These are phyloP conservation scores for Coluber constrictor DNA, from an alignment of 2,797 vertebrate genomes.

Conservation along the genomic window DNA sequence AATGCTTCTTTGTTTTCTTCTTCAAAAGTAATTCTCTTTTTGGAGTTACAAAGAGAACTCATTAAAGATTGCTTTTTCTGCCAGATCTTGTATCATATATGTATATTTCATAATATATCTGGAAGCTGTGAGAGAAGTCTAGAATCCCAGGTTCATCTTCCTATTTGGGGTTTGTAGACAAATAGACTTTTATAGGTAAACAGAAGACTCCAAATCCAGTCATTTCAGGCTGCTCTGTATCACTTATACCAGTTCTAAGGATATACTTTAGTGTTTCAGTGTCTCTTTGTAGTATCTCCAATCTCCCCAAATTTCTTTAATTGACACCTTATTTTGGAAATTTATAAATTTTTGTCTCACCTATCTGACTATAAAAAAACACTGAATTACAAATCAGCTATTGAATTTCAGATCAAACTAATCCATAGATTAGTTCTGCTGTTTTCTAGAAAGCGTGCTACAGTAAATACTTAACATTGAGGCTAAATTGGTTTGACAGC, in stretches of 20 bases:
- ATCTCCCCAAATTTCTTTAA: neutral
- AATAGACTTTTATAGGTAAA: neutral
- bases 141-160: neutral
- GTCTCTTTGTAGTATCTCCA: neutral
- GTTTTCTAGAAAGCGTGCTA: conserved; percentile 15
- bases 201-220: neutral
- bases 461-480: neutral
- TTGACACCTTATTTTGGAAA: neutral
- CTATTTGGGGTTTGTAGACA: neutral
- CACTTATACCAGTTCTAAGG: neutral
- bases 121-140: neutral
- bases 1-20: neutral
- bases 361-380: neutral
- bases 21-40: neutral
- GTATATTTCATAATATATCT: neutral
- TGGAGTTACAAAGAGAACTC: neutral
- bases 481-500: conserved; percentile 6
- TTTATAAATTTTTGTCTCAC: neutral
- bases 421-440: conserved; percentile 10
- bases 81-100: neutral
- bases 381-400: neutral
- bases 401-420: conserved; percentile 3
- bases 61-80: neutral
- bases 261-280: neutral
- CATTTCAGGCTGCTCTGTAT: neutral